A percentile compares a stretch with the other conserved stretches of the same genome.
Evolutionary conservation across 2,113 vertebrate species (phyloP).

Genomic region (Otolemur garnettii): DNA sequence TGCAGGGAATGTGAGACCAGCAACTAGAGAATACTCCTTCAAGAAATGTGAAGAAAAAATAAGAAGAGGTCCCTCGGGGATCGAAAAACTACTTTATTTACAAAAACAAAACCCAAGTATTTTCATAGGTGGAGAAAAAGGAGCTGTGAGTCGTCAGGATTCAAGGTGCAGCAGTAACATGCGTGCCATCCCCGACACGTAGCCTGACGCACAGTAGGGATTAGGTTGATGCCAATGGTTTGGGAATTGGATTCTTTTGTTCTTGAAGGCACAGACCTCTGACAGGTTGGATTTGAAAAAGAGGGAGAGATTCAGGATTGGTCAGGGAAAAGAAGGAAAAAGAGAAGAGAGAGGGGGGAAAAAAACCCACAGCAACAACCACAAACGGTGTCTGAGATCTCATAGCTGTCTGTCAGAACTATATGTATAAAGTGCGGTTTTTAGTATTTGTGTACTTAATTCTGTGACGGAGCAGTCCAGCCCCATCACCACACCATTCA

Average conservation of each 20-base stretch:
- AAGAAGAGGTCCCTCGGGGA: not conserved
- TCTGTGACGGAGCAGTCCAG: not conserved
- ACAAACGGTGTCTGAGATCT: not conserved
- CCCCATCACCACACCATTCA: not conserved
- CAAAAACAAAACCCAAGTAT: not conserved
- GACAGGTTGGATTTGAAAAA: not conserved
- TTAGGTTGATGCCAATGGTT: not conserved
- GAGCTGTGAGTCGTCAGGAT: not conserved
- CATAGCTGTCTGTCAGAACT: not conserved
- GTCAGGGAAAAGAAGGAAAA: not conserved
- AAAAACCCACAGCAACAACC: not conserved
- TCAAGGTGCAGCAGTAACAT: not conserved
- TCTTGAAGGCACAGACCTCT: not conserved
- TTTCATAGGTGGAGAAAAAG: not conserved
- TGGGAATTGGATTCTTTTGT: not conserved
- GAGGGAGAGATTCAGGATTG: not conserved
- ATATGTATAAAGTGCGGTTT: not conserved
- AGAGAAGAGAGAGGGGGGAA: not conserved
- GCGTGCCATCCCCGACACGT: not conserved
- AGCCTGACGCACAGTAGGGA: not conserved
- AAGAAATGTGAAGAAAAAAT: not conserved
- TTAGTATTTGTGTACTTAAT: not conserved
- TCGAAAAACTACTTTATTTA: not conserved
- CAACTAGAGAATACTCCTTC: not conserved
- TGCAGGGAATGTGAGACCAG: not conserved